phyloP scores from a whole-genome alignment of 2,888 invertebrate species.

The Plebejus melissa region DNA sequence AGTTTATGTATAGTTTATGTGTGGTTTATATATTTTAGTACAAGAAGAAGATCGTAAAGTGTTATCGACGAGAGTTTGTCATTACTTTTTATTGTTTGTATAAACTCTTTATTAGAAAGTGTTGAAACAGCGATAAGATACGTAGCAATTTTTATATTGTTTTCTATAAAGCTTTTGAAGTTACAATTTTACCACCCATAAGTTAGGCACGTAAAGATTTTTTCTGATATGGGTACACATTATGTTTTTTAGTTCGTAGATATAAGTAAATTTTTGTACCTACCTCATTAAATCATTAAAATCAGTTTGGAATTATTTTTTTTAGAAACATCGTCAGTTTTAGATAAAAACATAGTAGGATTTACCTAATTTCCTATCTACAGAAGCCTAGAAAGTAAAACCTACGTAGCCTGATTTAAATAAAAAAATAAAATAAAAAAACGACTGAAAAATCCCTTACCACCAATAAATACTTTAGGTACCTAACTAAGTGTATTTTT shows the following conservation, averaged over 20 bases:
- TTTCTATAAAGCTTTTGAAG: background rate
- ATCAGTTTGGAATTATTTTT: background rate
- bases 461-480: too few relatives aligned
- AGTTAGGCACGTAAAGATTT: background rate
- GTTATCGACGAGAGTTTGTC: constrained; percentile 12
- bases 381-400: too few relatives aligned
- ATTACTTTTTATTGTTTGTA: constrained; percentile 14
- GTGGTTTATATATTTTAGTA: background rate
- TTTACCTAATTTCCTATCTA: too few relatives aligned
- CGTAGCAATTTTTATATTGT: constrained; percentile 1
- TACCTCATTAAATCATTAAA: background rate
- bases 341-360: too few relatives aligned
- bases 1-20: background rate
- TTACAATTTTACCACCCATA: background rate
- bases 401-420: too few relatives aligned
- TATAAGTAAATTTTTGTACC: too few relatives aligned
- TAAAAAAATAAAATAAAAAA: too few relatives aligned
- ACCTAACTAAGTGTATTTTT: too few relatives aligned
- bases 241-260: background rate
- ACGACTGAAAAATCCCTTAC: too few relatives aligned
- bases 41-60: constrained; percentile 11
- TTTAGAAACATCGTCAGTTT: background rate
- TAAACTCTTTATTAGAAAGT: constrained; percentile 20
- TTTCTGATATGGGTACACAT: background rate
- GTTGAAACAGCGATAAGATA: constrained; percentile 7